phyloP scores from a whole-genome alignment of 1,140 invertebrate species.

The Drosophila nigrodunni region DNA sequence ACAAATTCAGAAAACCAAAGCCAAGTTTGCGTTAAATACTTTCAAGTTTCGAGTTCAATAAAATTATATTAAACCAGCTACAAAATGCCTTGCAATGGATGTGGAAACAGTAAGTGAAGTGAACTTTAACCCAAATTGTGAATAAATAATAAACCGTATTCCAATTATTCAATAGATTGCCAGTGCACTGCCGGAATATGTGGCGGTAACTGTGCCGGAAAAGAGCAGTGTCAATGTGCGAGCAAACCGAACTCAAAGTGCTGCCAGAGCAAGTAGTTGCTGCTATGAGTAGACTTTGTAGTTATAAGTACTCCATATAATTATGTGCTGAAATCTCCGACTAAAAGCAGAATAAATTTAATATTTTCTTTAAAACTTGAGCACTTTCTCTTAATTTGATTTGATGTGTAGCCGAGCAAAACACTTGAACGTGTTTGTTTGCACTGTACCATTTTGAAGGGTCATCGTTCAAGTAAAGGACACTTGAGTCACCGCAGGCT shows the following conservation, averaged over 20 bases:
- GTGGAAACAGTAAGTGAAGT: conserved; percentile 67
- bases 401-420: conserved; percentile 55
- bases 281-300: neutral
- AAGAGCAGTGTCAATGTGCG: conserved; percentile 62
- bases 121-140: neutral
- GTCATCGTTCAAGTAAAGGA: conserved; percentile 53
- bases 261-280: conserved; percentile 57
- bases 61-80: conserved; percentile 4
- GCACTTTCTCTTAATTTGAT: conserved; percentile 33
- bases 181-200: conserved; percentile 70
- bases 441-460: conserved; percentile 47
- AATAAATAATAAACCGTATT: neutral
- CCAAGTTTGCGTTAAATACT: neutral
- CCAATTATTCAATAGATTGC: conserved; percentile 46
- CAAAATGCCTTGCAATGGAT: conserved; percentile 75
- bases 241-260: conserved; percentile 53
- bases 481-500: conserved; percentile 61
- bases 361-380: neutral
- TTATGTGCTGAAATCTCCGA: conserved; percentile 15
- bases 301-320: neutral
- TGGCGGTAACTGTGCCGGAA: conserved; percentile 62
- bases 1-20: conserved; percentile 22
- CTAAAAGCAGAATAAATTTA: conserved; percentile 27
- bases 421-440: conserved; percentile 39
- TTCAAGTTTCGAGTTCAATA: neutral